A percentile compares a stretch with the other conserved stretches of the same genome.
Conservation (phyloP, 2,888 invertebrate species). For the Chrysolina americana region DNA sequence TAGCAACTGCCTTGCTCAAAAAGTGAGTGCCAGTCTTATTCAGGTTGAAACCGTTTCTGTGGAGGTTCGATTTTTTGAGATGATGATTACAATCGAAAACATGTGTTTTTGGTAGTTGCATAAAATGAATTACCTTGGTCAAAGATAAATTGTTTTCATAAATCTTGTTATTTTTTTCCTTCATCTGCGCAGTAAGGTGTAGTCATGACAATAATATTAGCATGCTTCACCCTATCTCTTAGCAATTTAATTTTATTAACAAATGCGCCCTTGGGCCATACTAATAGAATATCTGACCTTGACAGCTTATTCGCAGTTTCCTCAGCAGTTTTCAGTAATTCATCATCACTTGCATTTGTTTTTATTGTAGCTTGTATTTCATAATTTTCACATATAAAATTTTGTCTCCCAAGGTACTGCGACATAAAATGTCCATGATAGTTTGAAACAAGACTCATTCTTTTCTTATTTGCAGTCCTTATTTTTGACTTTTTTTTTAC, state of each 20-base stretch:
- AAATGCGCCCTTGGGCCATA: slow-evolving; percentile 11
- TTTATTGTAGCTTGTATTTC: slow-evolving; percentile 21
- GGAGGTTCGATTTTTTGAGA: slow-evolving; percentile 14
- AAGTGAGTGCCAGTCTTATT: slow-evolving; percentile 24
- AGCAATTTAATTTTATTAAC: slow-evolving; percentile 13
- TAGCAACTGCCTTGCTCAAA: slow-evolving; percentile 21
- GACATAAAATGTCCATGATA: slow-evolving; percentile 14
- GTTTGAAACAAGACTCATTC: not conserved
- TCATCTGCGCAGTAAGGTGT: not conserved
- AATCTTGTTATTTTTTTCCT: slow-evolving; percentile 17
- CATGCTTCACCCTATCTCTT: not conserved
- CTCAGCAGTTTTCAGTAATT: slow-evolving; percentile 19
- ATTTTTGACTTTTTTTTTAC: too few species aligned
- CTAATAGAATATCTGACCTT: slow-evolving; percentile 10
- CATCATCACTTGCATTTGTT: slow-evolving; percentile 16
- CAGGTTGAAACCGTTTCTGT: too few species aligned
- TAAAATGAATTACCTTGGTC: slow-evolving; percentile 12
- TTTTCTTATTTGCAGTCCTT: too few species aligned
- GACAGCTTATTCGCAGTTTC: slow-evolving; percentile 13
- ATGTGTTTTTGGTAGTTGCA: not conserved
- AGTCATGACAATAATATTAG: not conserved
- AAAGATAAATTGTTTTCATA: slow-evolving; percentile 21
- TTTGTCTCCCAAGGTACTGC: too few species aligned
- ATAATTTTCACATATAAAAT: slow-evolving; percentile 19
- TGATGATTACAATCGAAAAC: slow-evolving; percentile 23